phyloP scores from a whole-genome alignment of 2,797 vertebrate genomes.

The Hybognathus amarus region DNA sequence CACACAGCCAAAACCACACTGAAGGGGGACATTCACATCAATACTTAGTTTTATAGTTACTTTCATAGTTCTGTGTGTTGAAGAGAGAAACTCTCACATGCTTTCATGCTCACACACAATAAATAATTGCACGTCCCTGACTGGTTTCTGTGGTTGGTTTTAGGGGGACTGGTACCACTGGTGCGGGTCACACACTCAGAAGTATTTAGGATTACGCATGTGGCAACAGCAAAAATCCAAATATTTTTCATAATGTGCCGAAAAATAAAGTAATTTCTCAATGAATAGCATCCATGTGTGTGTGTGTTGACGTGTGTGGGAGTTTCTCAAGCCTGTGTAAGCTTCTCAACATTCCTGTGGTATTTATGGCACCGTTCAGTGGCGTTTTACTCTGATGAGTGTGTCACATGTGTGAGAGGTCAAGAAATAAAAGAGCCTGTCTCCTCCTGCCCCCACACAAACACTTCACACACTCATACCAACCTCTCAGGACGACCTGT shows the following conservation, averaged over 20 bases:
- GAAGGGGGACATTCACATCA: background rate
- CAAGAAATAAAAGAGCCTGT: slow-evolving; percentile 46
- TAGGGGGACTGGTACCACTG: slow-evolving; percentile 7
- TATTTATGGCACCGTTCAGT: slow-evolving; percentile 70
- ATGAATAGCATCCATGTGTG: slow-evolving; percentile 18
- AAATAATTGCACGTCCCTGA: background rate
- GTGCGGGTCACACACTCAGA: background rate
- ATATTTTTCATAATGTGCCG: background rate
- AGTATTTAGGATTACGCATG: background rate
- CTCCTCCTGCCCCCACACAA: slow-evolving; percentile 3
- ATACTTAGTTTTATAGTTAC: background rate
- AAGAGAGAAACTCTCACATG: background rate
- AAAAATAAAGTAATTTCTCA: slow-evolving; percentile 24
- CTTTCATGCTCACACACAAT: background rate
- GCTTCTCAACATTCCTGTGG: slow-evolving; percentile 77
- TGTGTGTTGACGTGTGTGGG: slow-evolving; percentile 14
- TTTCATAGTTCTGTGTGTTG: background rate
- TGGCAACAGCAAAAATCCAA: background rate
- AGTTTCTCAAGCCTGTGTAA: slow-evolving; percentile 60
- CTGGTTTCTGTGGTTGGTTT: background rate
- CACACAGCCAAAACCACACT: slow-evolving; percentile 36
- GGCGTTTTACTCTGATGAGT: slow-evolving; percentile 38
- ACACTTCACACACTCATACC: slow-evolving; percentile 3
- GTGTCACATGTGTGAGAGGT: slow-evolving; percentile 38
- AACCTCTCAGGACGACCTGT: background rate